A percentile compares a stretch with the other conserved stretches of the same genome.
phyloP scores from a whole-genome alignment of 2,888 invertebrate species.

The Diaprepes abbreviatus region DNA sequence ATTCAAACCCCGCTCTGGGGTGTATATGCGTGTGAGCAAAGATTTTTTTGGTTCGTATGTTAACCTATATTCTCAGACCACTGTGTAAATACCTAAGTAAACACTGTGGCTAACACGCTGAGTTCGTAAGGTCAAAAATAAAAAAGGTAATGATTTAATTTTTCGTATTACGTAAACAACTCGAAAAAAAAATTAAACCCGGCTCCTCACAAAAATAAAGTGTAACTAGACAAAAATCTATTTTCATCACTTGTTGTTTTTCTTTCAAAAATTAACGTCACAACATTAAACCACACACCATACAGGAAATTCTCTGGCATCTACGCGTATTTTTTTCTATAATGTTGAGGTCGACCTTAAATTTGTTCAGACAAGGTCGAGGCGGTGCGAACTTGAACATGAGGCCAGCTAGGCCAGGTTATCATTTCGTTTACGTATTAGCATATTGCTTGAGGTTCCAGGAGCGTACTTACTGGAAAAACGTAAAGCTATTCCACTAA shows the following conservation, averaged over 20 bases:
- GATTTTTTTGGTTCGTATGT: too few species aligned
- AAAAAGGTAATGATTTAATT: not conserved
- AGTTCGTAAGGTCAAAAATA: too few species aligned
- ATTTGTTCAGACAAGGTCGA: slow-evolving; percentile 36
- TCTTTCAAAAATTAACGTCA: not conserved
- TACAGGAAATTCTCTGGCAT: slow-evolving; percentile 24
- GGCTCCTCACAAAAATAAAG: not conserved
- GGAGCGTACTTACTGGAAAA: not conserved
- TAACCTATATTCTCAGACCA: too few species aligned
- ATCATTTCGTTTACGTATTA: slow-evolving; percentile 8
- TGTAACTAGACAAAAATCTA: slow-evolving; percentile 1
- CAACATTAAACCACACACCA: not conserved
- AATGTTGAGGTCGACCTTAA: slow-evolving; percentile 16
- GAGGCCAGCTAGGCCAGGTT: slow-evolving; percentile 6
- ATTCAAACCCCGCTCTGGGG: too few species aligned
- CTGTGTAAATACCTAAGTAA: too few species aligned
- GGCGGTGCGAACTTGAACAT: slow-evolving; percentile 28
- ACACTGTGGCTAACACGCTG: too few species aligned
- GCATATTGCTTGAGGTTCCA: not conserved
- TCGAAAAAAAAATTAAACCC: not conserved
- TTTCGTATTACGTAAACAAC: not conserved
- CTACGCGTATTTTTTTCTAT: slow-evolving; percentile 16
- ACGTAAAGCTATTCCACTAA: too few species aligned
- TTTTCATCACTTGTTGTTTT: slow-evolving; percentile 3
- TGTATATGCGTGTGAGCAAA: too few species aligned